Evolutionary conservation across 2,888 invertebrate genomes (phyloP).

Genomic region (Napeogenes sylphis): DNA sequence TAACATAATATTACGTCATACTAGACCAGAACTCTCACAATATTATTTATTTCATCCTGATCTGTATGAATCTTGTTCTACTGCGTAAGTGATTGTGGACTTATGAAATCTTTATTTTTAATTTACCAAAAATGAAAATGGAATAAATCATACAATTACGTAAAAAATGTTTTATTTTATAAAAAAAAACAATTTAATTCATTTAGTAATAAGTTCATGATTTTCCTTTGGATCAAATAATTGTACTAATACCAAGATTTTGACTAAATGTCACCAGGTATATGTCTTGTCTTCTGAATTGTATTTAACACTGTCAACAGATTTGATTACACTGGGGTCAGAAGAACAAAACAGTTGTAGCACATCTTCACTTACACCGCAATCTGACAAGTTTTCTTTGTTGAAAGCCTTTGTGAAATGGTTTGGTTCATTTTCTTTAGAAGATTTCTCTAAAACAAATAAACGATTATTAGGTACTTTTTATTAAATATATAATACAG

Average conservation of each 20-base stretch:
- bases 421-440: constrained; percentile 70
- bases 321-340: constrained; percentile 70
- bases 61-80: constrained; percentile 74
- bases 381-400: constrained; percentile 91
- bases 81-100: constrained; percentile 73
- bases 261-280: constrained; percentile 56
- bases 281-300: constrained; percentile 78
- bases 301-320: constrained; percentile 82
- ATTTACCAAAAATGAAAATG: constrained; percentile 75
- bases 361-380: constrained; percentile 82
- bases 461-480: background rate
- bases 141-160: constrained; percentile 72
- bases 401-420: constrained; percentile 82
- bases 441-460: constrained; percentile 62
- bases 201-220: constrained; percentile 13
- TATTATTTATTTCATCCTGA: constrained; percentile 76
- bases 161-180: constrained; percentile 34
- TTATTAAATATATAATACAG: too few species aligned
- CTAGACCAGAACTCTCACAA: constrained; percentile 66
- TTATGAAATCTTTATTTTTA: constrained; percentile 72
- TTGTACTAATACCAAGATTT: constrained; percentile 22
- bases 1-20: constrained; percentile 64
- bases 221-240: constrained; percentile 22
- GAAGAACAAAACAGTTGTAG: constrained; percentile 82
- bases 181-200: constrained; percentile 26